Conservation (phyloP, 2,888 invertebrate species). For the Ennomos fuscantarius region DNA sequence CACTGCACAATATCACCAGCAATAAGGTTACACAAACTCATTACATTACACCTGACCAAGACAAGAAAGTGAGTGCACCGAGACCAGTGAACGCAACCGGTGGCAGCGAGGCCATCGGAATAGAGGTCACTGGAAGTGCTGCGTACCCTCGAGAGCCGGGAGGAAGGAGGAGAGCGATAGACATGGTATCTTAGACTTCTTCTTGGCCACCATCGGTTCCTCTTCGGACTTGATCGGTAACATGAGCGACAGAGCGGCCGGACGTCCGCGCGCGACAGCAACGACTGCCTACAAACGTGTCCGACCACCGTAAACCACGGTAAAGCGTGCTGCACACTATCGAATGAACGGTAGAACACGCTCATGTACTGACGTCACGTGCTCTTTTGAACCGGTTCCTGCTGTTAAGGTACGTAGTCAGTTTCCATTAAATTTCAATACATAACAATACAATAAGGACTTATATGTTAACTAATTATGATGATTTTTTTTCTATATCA, state of each 20-base stretch:
- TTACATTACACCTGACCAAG: slow-evolving; percentile 79
- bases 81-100: slow-evolving; percentile 78
- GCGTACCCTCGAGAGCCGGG: slow-evolving; percentile 80
- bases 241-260: slow-evolving; percentile 64
- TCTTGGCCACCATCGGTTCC: slow-evolving; percentile 79
- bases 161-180: slow-evolving; percentile 78
- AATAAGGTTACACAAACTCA: slow-evolving; percentile 62
- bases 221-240: slow-evolving; percentile 75
- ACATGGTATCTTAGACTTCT: slow-evolving; percentile 82
- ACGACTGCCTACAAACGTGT: slow-evolving; percentile 72
- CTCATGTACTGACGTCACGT: slow-evolving; percentile 30
- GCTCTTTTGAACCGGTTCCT: slow-evolving; percentile 19
- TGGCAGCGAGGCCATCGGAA: slow-evolving; percentile 71
- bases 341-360: slow-evolving; percentile 45
- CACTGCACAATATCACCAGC: slow-evolving; percentile 61
- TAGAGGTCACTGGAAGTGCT: slow-evolving; percentile 68
- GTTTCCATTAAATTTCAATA: too few relatives aligned
- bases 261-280: slow-evolving; percentile 76
- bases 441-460: too few relatives aligned
- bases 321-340: slow-evolving; percentile 66
- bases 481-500: too few relatives aligned
- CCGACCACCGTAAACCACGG: slow-evolving; percentile 66
- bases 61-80: slow-evolving; percentile 81
- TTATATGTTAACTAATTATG: too few relatives aligned
- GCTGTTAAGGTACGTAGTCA: background rate